Evolutionary conservation across 2,113 vertebrate genomes (phyloP).

Genomic region (Caloenas nicobarica): DNA sequence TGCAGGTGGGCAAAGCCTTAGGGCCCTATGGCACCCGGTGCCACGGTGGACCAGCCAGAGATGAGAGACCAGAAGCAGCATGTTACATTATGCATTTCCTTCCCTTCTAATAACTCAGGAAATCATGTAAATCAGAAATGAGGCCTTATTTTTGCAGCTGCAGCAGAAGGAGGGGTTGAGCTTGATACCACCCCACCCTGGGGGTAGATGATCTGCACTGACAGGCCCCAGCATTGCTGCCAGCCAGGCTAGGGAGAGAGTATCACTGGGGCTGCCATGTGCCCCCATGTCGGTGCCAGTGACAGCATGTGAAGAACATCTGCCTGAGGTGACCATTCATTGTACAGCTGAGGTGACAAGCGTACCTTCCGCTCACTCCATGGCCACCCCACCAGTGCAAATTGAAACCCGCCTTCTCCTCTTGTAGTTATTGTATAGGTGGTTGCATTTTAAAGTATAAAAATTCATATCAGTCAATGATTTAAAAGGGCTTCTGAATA

Average conservation of each 20-base stretch:
- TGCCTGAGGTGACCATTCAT: conserved; percentile 79
- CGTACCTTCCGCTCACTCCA: not conserved
- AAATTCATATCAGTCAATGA: not conserved
- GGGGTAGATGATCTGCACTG: conserved; percentile 67
- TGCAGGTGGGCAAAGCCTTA: not conserved
- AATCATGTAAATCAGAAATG: not conserved
- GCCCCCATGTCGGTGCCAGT: conserved; percentile 69
- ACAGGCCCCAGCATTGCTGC: not conserved
- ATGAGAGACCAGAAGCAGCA: not conserved
- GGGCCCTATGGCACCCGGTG: not conserved
- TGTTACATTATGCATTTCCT: not conserved
- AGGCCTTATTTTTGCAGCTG: conserved; percentile 1
- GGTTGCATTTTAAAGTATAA: not conserved
- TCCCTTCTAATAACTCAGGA: not conserved
- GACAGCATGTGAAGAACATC: conserved; percentile 69
- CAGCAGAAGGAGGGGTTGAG: not conserved
- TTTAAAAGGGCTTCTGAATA: not conserved
- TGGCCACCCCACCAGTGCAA: not conserved
- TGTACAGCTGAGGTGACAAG: conserved; percentile 62
- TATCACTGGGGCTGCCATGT: conserved; percentile 72
- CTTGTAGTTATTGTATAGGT: not conserved
- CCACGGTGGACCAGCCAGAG: not conserved
- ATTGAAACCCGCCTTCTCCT: not conserved
- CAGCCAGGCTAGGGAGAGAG: conserved; percentile 71
- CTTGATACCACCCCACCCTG: conserved; percentile 8